Evolutionary conservation across 2,797 vertebrate genomes (phyloP).

Genomic region (Calcarius lapponicus): DNA sequence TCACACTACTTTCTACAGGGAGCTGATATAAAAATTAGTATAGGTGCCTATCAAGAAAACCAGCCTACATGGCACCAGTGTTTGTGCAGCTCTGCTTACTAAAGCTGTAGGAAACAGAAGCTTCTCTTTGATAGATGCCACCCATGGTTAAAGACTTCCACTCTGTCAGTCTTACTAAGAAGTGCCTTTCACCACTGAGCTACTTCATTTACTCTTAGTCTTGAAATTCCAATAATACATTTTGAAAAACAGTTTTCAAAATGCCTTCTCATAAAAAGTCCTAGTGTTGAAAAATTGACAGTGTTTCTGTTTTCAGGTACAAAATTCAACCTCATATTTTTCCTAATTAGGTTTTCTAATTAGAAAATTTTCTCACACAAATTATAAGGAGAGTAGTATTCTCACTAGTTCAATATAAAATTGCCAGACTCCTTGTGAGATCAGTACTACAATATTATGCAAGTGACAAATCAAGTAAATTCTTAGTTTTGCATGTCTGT

Average conservation of each 20-base stretch:
- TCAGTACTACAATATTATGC: neutral
- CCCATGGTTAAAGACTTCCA: neutral
- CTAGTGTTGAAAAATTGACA: neutral
- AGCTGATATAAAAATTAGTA: neutral
- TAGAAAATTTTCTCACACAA: neutral
- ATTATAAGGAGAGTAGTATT: neutral
- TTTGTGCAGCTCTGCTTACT: neutral
- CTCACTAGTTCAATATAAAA: neutral
- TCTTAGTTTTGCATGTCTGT: neutral
- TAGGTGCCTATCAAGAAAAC: neutral
- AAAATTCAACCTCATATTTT: neutral
- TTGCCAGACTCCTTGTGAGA: neutral
- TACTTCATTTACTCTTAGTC: neutral
- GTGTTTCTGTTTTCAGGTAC: neutral
- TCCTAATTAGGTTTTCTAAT: neutral
- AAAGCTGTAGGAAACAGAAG: neutral
- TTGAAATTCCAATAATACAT: neutral
- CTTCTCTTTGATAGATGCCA: neutral
- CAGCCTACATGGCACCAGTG: neutral
- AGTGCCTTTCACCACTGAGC: neutral
- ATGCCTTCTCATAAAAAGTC: neutral
- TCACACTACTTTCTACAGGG: neutral
- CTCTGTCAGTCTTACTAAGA: neutral
- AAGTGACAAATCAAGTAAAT: conserved; percentile 16
- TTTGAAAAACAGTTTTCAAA: neutral